Conservation (phyloP, 2,113 vertebrate species). For the Leiothrix lutea region DNA sequence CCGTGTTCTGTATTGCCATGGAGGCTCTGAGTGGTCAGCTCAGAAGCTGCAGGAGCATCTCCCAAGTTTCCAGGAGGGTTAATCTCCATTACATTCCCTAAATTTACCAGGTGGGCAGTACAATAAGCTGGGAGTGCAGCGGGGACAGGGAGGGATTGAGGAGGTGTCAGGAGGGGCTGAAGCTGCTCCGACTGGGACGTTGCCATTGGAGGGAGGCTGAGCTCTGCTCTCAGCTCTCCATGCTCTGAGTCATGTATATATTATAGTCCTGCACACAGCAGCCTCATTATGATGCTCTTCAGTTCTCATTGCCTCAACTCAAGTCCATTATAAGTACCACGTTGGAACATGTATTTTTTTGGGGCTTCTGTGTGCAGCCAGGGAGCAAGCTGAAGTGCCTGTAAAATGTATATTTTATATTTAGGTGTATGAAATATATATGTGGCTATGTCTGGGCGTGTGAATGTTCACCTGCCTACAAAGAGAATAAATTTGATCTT, state of each 20-base stretch:
- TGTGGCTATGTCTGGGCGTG: conserved; percentile 63
- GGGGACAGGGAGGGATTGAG: neutral
- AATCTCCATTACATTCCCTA: neutral
- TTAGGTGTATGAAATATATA: conserved; percentile 78
- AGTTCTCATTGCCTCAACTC: neutral
- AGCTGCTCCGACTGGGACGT: neutral
- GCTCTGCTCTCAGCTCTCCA: neutral
- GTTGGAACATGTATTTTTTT: conserved; percentile 56
- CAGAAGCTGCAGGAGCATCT: neutral
- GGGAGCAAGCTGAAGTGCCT: conserved; percentile 65
- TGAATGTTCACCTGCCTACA: conserved; percentile 76
- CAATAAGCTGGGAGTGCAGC: neutral
- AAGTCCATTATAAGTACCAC: conserved; percentile 64
- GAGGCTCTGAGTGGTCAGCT: neutral
- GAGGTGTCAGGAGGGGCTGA: neutral
- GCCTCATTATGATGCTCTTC: conserved; percentile 27
- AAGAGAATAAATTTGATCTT: conserved; percentile 81
- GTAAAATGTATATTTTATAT: conserved; percentile 84
- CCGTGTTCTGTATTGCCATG: neutral
- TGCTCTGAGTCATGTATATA: neutral
- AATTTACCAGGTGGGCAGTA: neutral
- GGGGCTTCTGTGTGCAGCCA: conserved; percentile 61
- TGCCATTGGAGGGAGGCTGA: neutral
- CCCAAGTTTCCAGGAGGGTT: neutral
- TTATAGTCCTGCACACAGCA: neutral